phyloP scores from a whole-genome alignment of 2,888 invertebrate genomes.

The Apodemia zela region DNA sequence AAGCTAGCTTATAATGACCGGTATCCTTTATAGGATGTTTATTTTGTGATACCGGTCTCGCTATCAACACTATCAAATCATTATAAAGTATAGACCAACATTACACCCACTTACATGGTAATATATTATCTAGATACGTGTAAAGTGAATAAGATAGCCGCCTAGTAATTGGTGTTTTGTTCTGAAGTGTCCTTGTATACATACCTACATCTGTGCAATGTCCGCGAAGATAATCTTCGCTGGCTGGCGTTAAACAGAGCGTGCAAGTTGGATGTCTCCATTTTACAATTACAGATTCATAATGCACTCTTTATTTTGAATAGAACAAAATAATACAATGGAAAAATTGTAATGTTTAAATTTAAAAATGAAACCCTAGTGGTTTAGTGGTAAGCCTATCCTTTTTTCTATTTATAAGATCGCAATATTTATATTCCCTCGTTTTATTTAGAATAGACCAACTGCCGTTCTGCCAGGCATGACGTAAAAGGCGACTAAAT shows the following conservation, averaged over 20 bases:
- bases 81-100: neutral
- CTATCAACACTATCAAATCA: neutral
- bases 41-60: too few species aligned
- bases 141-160: neutral
- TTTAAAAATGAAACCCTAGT: too few species aligned
- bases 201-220: conserved; percentile 16
- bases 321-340: neutral
- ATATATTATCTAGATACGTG: neutral
- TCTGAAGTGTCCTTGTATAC: conserved; percentile 9
- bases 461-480: too few species aligned
- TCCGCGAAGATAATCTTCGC: conserved; percentile 24
- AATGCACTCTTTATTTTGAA: neutral
- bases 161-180: neutral
- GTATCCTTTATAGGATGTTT: too few species aligned
- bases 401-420: too few species aligned
- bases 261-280: conserved; percentile 24
- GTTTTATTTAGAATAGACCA: too few species aligned
- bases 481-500: too few species aligned
- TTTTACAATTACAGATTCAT: conserved; percentile 1
- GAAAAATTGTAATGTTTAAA: too few species aligned
- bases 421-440: too few species aligned
- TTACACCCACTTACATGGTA: neutral
- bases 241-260: conserved; percentile 29
- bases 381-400: too few species aligned
- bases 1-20: too few species aligned